These are phyloP conservation scores for Catajapyx aquilonaris DNA, from an alignment of 1,140 invertebrate genomes.

Conservation along the genomic window DNA sequence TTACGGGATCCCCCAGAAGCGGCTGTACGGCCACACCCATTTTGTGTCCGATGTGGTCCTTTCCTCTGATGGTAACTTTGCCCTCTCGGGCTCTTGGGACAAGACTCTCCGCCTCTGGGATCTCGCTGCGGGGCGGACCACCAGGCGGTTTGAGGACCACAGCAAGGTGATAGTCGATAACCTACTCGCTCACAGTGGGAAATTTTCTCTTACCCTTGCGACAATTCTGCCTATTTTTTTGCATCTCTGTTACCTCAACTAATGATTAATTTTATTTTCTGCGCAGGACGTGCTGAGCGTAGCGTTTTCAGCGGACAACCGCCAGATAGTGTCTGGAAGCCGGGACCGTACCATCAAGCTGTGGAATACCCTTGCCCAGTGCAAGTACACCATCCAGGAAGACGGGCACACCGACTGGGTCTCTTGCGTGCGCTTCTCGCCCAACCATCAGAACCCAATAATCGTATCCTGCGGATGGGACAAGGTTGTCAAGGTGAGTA, in stretches of 20 bases:
- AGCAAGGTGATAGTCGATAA: too few relatives aligned
- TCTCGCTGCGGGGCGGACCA: constrained; percentile 26
- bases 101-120: constrained; percentile 47
- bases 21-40: constrained; percentile 40
- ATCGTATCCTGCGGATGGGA: constrained; percentile 53
- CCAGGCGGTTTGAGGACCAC: constrained; percentile 38
- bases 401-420: constrained; percentile 48
- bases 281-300: constrained; percentile 39
- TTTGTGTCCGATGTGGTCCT: constrained; percentile 51
- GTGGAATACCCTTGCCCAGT: constrained; percentile 50
- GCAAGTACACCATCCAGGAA: constrained; percentile 49
- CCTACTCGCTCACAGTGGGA: too few relatives aligned
- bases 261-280: constrained; percentile 3
- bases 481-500: constrained; percentile 37
- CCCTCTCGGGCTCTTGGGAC: constrained; percentile 49
- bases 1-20: constrained; percentile 36
- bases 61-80: constrained; percentile 50
- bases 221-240: too few relatives aligned
- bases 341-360: constrained; percentile 46
- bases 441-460: constrained; percentile 40
- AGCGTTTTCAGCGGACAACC: constrained; percentile 48
- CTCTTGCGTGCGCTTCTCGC: constrained; percentile 45
- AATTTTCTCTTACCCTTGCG: too few relatives aligned
- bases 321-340: constrained; percentile 49
- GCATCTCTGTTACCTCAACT: too few relatives aligned